Percentiles rank a stretch among this genome's conserved stretches.
These are phyloP conservation scores for Oncopeltus fasciatus DNA, from an alignment of 1,140 invertebrate species.

Conservation along the genomic window DNA sequence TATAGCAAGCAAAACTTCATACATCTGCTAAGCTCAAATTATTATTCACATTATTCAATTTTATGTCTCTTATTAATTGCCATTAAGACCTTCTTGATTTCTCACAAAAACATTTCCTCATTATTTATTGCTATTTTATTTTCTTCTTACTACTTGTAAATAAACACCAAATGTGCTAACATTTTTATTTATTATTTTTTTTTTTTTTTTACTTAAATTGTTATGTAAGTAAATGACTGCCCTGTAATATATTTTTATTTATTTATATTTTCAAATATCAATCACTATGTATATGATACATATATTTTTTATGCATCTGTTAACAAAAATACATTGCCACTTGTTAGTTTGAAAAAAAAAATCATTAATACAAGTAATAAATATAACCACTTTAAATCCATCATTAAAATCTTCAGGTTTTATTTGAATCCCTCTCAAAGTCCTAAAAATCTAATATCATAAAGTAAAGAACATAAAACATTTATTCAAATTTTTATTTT, in stretches of 20 bases:
- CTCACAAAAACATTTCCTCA: too few species aligned
- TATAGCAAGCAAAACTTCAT: too few species aligned
- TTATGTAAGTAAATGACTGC: background rate
- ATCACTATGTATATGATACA: background rate
- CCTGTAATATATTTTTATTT: constrained; percentile 7
- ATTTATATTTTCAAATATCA: background rate
- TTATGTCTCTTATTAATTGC: too few species aligned
- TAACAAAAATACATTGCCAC: constrained; percentile 1
- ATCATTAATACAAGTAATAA: background rate
- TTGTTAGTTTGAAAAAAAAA: background rate
- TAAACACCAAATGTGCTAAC: background rate
- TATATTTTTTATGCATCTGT: constrained; percentile 2
- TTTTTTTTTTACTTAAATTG: too few species aligned
- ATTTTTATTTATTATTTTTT: background rate
- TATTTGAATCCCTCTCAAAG: too few species aligned
- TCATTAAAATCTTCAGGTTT: too few species aligned
- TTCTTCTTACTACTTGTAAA: background rate
- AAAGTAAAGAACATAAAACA: too few species aligned
- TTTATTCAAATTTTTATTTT: too few species aligned
- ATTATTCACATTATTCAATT: too few species aligned
- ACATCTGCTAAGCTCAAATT: too few species aligned
- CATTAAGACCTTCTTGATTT: too few species aligned
- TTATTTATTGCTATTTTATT: background rate
- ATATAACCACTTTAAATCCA: background rate
- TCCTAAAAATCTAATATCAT: too few species aligned